Conservation (phyloP, 2,888 invertebrate genomes). For the Chloromyia formosa region DNA sequence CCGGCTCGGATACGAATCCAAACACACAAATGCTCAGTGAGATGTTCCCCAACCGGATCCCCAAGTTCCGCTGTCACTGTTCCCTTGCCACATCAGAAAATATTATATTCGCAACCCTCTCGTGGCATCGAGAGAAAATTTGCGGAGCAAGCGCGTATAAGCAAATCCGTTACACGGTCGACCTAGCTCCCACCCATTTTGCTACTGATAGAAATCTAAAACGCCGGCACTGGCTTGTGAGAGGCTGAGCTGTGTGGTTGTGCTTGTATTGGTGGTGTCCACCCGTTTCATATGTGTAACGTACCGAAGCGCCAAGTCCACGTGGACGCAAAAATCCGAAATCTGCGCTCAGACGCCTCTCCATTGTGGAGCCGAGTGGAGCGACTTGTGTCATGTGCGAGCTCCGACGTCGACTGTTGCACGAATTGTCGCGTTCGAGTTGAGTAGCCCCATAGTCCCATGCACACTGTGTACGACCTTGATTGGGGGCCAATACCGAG, state of each 20-base stretch:
- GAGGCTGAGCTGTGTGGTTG: slow-evolving; percentile 4
- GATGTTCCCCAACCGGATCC: slow-evolving; percentile 24
- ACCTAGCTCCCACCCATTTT: slow-evolving; percentile 32
- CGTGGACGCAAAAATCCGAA: slow-evolving; percentile 22
- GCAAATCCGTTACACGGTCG: slow-evolving; percentile 20
- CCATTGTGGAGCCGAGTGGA: slow-evolving; percentile 3
- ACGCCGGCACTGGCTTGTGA: slow-evolving; percentile 31
- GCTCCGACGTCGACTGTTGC: not conserved
- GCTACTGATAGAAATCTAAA: slow-evolving; percentile 21
- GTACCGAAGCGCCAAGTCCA: slow-evolving; percentile 9
- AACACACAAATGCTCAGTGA: slow-evolving; percentile 3
- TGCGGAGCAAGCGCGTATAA: slow-evolving; percentile 1
- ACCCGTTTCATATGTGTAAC: not conserved
- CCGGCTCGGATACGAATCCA: too few relatives aligned
- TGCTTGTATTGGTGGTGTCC: not conserved
- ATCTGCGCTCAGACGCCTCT: not conserved
- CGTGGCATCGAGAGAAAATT: slow-evolving; percentile 9
- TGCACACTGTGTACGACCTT: slow-evolving; percentile 3
- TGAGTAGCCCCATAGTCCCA: not conserved
- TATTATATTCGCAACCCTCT: not conserved
- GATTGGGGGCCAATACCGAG: slow-evolving; percentile 11
- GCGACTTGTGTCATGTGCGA: slow-evolving; percentile 17
- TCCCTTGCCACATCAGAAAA: slow-evolving; percentile 3
- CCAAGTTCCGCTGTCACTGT: not conserved
- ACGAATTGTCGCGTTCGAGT: not conserved